Conservation (phyloP, 1,140 invertebrate genomes). For the Trichonephila clavipes region DNA sequence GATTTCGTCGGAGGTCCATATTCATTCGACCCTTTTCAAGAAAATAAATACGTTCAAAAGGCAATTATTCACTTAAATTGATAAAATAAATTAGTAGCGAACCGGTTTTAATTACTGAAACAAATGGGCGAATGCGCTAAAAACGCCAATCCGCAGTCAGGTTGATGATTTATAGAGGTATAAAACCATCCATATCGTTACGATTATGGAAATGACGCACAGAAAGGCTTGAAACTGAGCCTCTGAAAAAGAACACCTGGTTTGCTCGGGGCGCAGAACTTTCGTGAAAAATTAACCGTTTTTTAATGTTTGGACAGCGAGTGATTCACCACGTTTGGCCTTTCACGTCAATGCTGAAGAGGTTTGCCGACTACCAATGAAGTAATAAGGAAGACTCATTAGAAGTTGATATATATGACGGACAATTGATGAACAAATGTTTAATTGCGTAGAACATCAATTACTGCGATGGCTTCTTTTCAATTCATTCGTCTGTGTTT, state of each 20-base stretch:
- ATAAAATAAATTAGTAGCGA: conserved; percentile 19
- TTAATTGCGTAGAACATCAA: neutral
- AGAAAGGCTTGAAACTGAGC: conserved; percentile 13
- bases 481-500: neutral
- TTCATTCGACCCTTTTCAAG: neutral
- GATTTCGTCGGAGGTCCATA: neutral
- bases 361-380: conserved; percentile 15
- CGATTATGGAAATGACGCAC: conserved; percentile 16
- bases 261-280: conserved; percentile 9
- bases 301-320: conserved; percentile 31
- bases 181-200: conserved; percentile 38
- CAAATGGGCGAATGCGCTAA: conserved; percentile 20
- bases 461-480: neutral
- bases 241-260: conserved; percentile 31
- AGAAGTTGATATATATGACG: neutral
- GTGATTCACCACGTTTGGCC: neutral
- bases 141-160: conserved; percentile 24
- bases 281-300: conserved; percentile 39
- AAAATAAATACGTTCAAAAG: neutral
- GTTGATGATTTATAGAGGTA: conserved; percentile 18
- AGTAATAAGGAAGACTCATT: conserved; percentile 25
- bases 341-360: neutral
- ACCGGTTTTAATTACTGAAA: conserved; percentile 36
- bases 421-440: conserved; percentile 20
- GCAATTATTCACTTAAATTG: conserved; percentile 22